These are phyloP conservation scores for Cremastinae sp. DNA, from an alignment of 2,888 invertebrate genomes.

Conservation along the genomic window DNA sequence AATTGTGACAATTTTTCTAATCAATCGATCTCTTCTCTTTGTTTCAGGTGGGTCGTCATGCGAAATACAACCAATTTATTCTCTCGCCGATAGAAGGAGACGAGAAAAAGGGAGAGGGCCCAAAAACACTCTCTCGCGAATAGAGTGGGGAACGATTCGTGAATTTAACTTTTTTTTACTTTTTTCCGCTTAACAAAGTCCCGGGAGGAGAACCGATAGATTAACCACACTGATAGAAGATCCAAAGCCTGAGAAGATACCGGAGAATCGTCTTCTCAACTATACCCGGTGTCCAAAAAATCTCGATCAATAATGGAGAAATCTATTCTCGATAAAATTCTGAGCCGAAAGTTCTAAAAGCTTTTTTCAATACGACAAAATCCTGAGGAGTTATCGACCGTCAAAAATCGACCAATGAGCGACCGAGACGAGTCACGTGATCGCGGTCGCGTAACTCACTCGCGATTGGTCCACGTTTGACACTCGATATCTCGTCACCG, in stretches of 20 bases:
- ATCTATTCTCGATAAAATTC: too few relatives aligned
- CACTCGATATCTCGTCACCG: too few relatives aligned
- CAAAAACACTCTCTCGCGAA: constrained; percentile 24
- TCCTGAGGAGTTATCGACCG: too few relatives aligned
- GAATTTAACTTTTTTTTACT: constrained; percentile 19
- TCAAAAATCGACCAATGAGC: too few relatives aligned
- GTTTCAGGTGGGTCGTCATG: constrained; percentile 76
- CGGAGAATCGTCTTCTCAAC: background rate
- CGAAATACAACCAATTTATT: constrained; percentile 67
- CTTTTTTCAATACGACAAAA: too few relatives aligned
- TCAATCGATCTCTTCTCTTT: constrained; percentile 60
- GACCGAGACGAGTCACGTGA: too few relatives aligned
- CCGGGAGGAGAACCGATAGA: constrained; percentile 51
- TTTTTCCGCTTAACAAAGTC: constrained; percentile 10
- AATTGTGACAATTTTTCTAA: too few relatives aligned
- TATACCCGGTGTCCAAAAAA: too few relatives aligned
- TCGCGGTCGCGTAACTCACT: too few relatives aligned
- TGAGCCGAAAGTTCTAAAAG: too few relatives aligned
- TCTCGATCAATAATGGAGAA: too few relatives aligned
- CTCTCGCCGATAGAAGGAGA: constrained; percentile 37
- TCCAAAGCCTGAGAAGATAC: constrained; percentile 19
- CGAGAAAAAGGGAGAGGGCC: constrained; percentile 37
- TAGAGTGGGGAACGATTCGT: constrained; percentile 26
- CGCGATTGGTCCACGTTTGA: too few relatives aligned
- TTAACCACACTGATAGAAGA: constrained; percentile 47